A percentile compares a stretch with the other conserved stretches of the same genome.
phyloP scores from a whole-genome alignment of 2,797 vertebrate species.

The Coregonus ussuriensis region DNA sequence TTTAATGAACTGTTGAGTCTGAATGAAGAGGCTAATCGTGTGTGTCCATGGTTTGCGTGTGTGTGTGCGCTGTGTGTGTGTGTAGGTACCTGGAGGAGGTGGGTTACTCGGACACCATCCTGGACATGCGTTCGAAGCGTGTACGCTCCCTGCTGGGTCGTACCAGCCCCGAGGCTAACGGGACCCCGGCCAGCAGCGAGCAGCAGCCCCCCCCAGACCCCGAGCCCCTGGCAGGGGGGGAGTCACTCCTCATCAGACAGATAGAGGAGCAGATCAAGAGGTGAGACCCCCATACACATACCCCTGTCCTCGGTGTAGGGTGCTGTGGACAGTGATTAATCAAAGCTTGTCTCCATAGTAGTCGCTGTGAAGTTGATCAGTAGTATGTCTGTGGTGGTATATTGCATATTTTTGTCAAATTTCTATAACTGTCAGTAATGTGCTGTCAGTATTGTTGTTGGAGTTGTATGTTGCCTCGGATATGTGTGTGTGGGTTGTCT shows the following conservation, averaged over 20 bases:
- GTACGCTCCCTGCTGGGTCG: constrained; percentile 85
- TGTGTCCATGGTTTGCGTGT: neutral
- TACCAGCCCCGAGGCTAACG: constrained; percentile 83
- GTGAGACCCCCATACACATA: constrained; percentile 59
- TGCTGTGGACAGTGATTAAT: too few species aligned
- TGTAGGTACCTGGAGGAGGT: constrained; percentile 89
- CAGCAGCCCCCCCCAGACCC: constrained; percentile 60
- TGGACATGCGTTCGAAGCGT: constrained; percentile 89
- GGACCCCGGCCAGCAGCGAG: constrained; percentile 64
- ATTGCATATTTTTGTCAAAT: too few species aligned
- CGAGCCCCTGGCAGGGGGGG: constrained; percentile 68
- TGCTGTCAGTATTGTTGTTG: too few species aligned
- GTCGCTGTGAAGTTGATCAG: too few species aligned
- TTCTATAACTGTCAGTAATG: too few species aligned
- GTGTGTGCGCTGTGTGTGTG: constrained; percentile 18
- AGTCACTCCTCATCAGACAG: constrained; percentile 86
- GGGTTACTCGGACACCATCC: constrained; percentile 89
- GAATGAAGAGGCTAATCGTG: neutral
- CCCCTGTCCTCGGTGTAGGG: too few species aligned
- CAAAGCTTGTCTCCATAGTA: too few species aligned
- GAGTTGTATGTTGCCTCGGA: constrained; percentile 6
- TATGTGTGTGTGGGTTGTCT: constrained; percentile 8
- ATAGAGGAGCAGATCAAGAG: constrained; percentile 93
- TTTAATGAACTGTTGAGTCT: neutral
- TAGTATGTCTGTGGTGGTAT: too few species aligned